Evolutionary conservation across 2,888 invertebrate genomes (phyloP), one percentile per base, ranked within the genome.

Genomic region (Hirtodrosophila trivittata): DNA sequence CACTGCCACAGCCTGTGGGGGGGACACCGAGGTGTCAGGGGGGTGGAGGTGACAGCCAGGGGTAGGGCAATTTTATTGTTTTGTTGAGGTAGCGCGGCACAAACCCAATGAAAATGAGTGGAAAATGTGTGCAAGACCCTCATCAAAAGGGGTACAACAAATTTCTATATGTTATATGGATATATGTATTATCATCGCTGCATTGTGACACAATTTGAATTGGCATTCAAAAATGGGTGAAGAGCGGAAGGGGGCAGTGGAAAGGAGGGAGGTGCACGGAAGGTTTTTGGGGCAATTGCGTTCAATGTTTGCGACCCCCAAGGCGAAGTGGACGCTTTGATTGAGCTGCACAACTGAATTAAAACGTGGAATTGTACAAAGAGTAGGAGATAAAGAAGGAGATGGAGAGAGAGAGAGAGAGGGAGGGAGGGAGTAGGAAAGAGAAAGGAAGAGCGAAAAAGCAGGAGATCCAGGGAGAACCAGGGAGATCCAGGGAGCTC

Each of bases 61-160:
- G 18, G 14, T 13, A 49, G 14, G 21, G 9, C 37, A 46, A 30
- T 38, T 69, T 69, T 46, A 69, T 75, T 74, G 71, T 60, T 72
- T 75, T 81, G 80, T 80, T 83, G 84, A 78, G 80, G 80, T 78
- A 76, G 84, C 76, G 32, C 37, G 26, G 47, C 75, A 51, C n/a
- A 56, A 55, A 21, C 39, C 49, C 66, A 66, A 73, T 62, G 66
- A 55, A 51, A 66, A 55, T 54, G 38, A 52, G 43, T 12, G 57
- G 32, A 45, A 58, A 57, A 51, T 57, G 57, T 13, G 16, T 25
- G 12, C 8, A 13, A 55, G 2, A n/a, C 9, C 28, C 18, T 3
- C 18, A 21, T 5, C 1, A 6, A 67, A 70, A 63, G 68, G 70
- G 70, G 46, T 74, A 63, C 50, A 52, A 46, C 33, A 41, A n/a